These are phyloP conservation scores for Smithornis capensis DNA, from an alignment of 2,113 vertebrate species.

Conservation along the genomic window DNA sequence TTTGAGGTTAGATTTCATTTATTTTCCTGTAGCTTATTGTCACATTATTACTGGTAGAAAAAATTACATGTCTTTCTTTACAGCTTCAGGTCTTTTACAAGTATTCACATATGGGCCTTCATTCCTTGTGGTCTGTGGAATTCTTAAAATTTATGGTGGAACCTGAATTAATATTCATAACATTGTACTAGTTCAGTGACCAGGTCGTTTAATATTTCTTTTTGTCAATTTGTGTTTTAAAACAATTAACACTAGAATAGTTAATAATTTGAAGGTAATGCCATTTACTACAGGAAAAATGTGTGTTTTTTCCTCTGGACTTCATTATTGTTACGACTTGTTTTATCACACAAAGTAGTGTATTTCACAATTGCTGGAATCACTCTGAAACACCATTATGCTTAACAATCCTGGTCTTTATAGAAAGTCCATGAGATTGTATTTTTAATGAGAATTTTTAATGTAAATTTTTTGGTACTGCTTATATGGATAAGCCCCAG, in stretches of 20 bases:
- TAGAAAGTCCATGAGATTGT: neutral
- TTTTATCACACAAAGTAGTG: neutral
- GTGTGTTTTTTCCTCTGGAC: neutral
- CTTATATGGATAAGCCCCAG: neutral
- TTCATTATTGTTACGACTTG: neutral
- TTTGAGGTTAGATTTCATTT: neutral
- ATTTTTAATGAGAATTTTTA: neutral
- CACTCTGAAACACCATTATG: neutral
- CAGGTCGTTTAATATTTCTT: neutral
- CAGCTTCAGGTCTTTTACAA: neutral
- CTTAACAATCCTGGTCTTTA: neutral
- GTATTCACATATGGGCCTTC: neutral
- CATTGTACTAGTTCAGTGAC: neutral
- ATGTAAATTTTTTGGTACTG: neutral
- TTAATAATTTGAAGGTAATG: neutral
- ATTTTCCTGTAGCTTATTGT: neutral
- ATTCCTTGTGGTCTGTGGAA: neutral
- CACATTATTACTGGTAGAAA: neutral
- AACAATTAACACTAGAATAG: neutral
- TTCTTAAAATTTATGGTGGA: neutral
- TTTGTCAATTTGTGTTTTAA: neutral
- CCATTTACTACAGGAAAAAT: neutral
- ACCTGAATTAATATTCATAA: neutral
- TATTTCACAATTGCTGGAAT: neutral
- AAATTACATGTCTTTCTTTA: fast-evolving